phyloP scores from a whole-genome alignment of 2,797 vertebrate species.

The Halcyon smyrnensis region DNA sequence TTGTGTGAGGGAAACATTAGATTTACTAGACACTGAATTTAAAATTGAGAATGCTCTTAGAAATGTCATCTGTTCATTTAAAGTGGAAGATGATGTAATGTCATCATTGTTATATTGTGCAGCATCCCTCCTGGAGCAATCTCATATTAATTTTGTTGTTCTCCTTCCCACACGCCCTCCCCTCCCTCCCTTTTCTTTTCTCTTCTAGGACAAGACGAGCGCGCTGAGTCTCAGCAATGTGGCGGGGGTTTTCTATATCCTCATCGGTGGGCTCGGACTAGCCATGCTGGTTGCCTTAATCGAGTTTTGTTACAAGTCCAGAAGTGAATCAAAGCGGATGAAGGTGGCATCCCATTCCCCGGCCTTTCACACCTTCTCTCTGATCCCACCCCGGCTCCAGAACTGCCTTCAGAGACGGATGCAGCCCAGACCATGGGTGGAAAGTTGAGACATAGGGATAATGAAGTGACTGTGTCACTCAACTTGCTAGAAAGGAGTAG shows the following conservation, averaged over 20 bases:
- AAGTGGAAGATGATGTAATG: slow-evolving; percentile 67
- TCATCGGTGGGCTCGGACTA: slow-evolving; percentile 96
- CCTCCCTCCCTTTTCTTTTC: slow-evolving; percentile 57
- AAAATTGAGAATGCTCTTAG: slow-evolving; percentile 43
- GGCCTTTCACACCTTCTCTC: slow-evolving; percentile 85
- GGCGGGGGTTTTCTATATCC: slow-evolving; percentile 98
- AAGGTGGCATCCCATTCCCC: slow-evolving; percentile 91
- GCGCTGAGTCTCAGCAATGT: slow-evolving; percentile 98
- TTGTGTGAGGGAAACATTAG: slow-evolving; percentile 39
- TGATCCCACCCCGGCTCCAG: slow-evolving; percentile 57
- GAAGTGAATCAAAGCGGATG: slow-evolving; percentile 98
- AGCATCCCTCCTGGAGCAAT: not conserved
- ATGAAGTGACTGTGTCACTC: not conserved
- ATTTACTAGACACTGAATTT: slow-evolving; percentile 28
- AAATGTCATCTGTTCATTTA: slow-evolving; percentile 40
- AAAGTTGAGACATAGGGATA: slow-evolving; percentile 48
- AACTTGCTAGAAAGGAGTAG: not conserved
- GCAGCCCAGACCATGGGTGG: slow-evolving; percentile 2
- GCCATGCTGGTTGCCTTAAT: slow-evolving; percentile 99
- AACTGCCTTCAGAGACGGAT: slow-evolving; percentile 52
- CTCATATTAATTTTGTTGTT: slow-evolving; percentile 73
- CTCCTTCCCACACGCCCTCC: slow-evolving; percentile 62
- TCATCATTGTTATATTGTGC: slow-evolving; percentile 28
- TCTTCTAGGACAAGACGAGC: slow-evolving; percentile 94
- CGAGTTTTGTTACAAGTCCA: slow-evolving; percentile 99